A percentile compares a stretch with the other conserved stretches of the same genome.
Evolutionary conservation across 2,888 invertebrate genomes (phyloP).

Genomic region (Drosophila greeni): DNA sequence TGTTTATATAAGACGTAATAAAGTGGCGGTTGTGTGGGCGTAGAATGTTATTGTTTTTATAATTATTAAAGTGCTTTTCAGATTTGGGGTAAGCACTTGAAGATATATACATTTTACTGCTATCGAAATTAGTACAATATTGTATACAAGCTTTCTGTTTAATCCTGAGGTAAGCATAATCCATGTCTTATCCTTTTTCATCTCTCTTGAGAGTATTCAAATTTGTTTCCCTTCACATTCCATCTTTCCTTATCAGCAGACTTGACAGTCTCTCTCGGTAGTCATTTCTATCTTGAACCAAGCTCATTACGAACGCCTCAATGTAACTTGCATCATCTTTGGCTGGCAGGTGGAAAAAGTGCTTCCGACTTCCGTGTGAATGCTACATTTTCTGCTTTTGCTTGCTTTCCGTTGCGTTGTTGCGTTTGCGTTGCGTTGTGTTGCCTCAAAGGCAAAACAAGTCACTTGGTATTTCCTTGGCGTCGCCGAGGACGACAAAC

Average conservation of each 20-base stretch:
- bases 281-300: constrained; percentile 15
- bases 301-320: constrained; percentile 19
- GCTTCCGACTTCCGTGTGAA: constrained; percentile 61
- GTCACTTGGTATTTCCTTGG: constrained; percentile 30
- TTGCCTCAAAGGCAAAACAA: constrained; percentile 24
- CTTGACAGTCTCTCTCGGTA: background rate
- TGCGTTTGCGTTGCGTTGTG: constrained; percentile 1
- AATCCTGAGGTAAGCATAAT: background rate
- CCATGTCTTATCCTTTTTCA: background rate
- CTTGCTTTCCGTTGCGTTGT: constrained; percentile 7
- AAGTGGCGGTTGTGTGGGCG: constrained; percentile 5
- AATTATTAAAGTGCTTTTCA: background rate
- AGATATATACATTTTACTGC: too few relatives aligned
- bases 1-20: constrained; percentile 11
- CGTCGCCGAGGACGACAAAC: constrained; percentile 18
- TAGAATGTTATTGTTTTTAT: constrained; percentile 5
- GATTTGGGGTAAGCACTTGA: background rate
- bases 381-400: constrained; percentile 19
- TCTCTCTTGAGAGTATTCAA: background rate
- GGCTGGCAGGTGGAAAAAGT: constrained; percentile 49
- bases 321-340: constrained; percentile 53
- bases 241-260: background rate
- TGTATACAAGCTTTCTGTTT: background rate
- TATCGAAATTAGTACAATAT: background rate
- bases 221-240: constrained; percentile 1